Evolutionary conservation across 2,113 vertebrate genomes (phyloP), one percentile per base, ranked within the genome.

Genomic region (Lutjanus erythropterus): DNA sequence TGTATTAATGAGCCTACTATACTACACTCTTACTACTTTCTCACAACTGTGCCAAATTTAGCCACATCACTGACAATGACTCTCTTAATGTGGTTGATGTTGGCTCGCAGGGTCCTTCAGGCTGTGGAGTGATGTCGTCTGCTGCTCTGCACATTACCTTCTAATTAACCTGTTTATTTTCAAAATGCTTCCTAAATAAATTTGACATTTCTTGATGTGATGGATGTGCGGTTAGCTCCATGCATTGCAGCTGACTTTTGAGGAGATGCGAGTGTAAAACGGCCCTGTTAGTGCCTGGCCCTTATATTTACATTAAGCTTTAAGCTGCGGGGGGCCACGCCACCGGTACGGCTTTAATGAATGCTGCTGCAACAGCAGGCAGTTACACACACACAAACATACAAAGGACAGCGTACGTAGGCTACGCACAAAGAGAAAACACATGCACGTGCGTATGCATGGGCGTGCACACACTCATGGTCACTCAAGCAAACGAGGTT

Each of bases 401-500:
- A 65, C 9, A 42, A 61, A 68, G 55, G 50, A 55, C 18, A 14
- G 35, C 58, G 41, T 42, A 39, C 64, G 7, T 23, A 41, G 47
- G 15, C 69, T 16, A 2, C 6, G 25, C 66, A 81, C 41, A 41
- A 55, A 78, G 70, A 65, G 33, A 53, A 59, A 59, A 75, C 3
- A 31, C 35, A 66, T 21, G 27, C 33, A 79, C 0, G 9, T 25
- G 49, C 44, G 12, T 3, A 10, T 6, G 5, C 47, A 65, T 59
- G 58, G 9, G 15, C 25, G 8, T 52, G 41, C 42, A 71, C 66
- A 58, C 59, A 21, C 31, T 42, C 11, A 71, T 55, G 85, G 75
- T 83, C 80, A 88, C 55, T 82, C 78, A 81, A 84, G 85, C 83
- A 80, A 93, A 92, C 0, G 49, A 78, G 90, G 88, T 91, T 90